Percentiles rank a stretch among this genome's conserved stretches.
phyloP scores from a whole-genome alignment of 2,797 vertebrate species.

The Cossypha polioptera region DNA sequence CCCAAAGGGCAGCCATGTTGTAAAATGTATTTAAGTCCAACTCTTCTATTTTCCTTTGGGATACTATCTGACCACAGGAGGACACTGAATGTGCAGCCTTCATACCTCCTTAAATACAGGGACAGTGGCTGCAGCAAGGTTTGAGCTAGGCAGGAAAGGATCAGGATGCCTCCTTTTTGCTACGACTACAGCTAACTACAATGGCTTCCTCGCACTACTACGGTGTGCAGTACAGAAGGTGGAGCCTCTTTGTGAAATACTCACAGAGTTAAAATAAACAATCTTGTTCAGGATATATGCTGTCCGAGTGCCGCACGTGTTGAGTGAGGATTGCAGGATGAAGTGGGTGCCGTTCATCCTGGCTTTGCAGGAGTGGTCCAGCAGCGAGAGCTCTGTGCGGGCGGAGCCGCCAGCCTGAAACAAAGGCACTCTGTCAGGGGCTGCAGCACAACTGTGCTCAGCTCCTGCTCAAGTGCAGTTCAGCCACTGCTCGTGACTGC shows the following conservation, averaged over 20 bases:
- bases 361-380: conserved; percentile 90
- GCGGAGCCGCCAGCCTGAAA: conserved; percentile 82
- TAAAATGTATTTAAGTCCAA: background rate
- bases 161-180: background rate
- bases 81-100: background rate
- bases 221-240: background rate
- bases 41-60: background rate
- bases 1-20: background rate
- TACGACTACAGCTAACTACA: background rate
- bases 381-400: conserved; percentile 86
- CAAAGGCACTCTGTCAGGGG: conserved; percentile 14
- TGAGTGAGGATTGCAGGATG: conserved; percentile 87
- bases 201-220: background rate
- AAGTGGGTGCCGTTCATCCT: conserved; percentile 90
- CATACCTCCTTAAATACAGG: background rate
- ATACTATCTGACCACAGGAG: background rate
- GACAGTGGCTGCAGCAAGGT: background rate
- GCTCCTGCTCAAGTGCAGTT: background rate
- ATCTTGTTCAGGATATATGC: conserved; percentile 67
- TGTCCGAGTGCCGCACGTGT: conserved; percentile 83
- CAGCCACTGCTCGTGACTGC: background rate
- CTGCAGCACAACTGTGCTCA: background rate
- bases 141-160: background rate
- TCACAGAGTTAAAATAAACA: conserved; percentile 91
- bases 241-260: conserved; percentile 65